Base-by-base conservation (phyloP, 2,888 invertebrate genomes). In the Carterocephalus palaemon region DNA sequence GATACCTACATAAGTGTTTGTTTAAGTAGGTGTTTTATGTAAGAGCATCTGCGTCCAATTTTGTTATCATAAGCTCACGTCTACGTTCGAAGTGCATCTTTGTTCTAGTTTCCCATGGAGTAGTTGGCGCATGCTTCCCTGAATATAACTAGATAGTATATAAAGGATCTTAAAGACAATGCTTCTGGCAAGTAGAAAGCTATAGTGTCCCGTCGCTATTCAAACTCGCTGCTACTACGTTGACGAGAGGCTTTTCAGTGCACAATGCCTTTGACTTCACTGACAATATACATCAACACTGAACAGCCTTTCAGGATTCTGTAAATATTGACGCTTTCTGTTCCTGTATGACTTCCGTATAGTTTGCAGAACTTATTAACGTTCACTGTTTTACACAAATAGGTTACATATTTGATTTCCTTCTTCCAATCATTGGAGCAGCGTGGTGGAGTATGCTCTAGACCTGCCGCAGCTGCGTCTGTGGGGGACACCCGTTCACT, bases 161-260 rank as follows among this genome's bases (percentile, higher is more conserved):
- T 49, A 52, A 40, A n/a, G 34, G 37, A 23, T 20, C 40, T 20
- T 15, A 8, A 33, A 56, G 49, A 59, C 56, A 59, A 55, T 51
- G 24, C 42, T 26, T 16, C 40, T 20, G 23, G 32, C 29, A 41
- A 23, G 43, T 46, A 41, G 28, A 20, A 16, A 33, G 28, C 34
- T 43, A 43, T 36, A 36, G 34, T 47, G 45, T 47, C 46, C 39
- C 37, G 20, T 20, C 22, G 19, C 38, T 36, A 22, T 47, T 37
- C 32, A 52, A 43, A 38, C 29, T 46, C 23, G 23, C 15, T n/a
- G n/a, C n/a, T n/a, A n/a, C n/a, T n/a, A n/a, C n/a, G n/a, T n/a
- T n/a, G n/a, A 37, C 16, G 34, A 26, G 41, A 59, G 31, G 28
- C 24, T 7, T 37, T 28, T 42, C 42, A 28, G 15, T n/a, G 42